Base-by-base conservation (phyloP, 2,113 vertebrate genomes). In the Oxygymnocypris stewartii region DNA sequence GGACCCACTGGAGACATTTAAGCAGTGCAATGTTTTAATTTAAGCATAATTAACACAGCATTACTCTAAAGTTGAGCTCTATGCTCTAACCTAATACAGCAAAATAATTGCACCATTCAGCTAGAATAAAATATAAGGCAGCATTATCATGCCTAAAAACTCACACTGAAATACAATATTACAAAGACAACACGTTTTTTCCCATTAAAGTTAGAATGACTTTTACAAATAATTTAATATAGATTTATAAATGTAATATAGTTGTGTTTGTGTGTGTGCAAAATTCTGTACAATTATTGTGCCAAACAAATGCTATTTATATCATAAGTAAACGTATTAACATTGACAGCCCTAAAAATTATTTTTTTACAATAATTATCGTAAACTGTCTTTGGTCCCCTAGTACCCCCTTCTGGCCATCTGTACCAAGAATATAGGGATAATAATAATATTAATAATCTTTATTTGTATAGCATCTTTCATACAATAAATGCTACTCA, bases 1-100 rank as follows among this genome's bases (percentile, higher is more conserved):
- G 69, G 63, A 23, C 85, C 49, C 51, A 57, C 20, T 82, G 42
- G 63, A 69, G 80, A 71, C 80, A 82, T 31, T 81, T 71, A 49
- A 42, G n/a, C 42, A n/a, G 80, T 49, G 42, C 51, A 44, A 82
- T 82, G 42, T 82, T 82, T 69, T 71, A 49, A 71, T 82, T 69
- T 35, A 82, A 51, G 63, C 28, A 31, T 51, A 71, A 82, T 82
- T 82, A 69, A 47, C 63, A 49, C n/a, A 20, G 80, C 44, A 23
- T 82, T 71, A 51, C 51, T 82, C 40, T 49, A 82, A 67, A 49
- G 16, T 69, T 82, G 63, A 69, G 42, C 25, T 65, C 80, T 69
- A 61, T 79, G 31, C 35, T 61, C n/a, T n/a, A n/a, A 23, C 61
- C 54, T 14, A 80, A 61, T 61, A 80, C 35, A 61, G 44, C 44